Base-by-base conservation (phyloP, 1,140 invertebrate genomes). In the Ephestia elutella region DNA sequence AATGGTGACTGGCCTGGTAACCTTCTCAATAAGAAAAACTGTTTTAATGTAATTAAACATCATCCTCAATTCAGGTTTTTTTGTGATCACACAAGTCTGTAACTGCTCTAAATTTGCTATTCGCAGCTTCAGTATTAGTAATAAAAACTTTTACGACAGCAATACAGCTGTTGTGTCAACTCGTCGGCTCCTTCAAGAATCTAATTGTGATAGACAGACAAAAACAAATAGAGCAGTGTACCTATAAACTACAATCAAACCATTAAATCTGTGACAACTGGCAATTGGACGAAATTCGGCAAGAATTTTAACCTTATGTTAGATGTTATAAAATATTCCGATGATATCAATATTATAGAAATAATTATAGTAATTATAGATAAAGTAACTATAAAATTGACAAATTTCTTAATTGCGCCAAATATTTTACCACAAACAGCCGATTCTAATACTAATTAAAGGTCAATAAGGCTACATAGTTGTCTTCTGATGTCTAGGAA, bases 231-330 rank as follows among this genome's bases (percentile, higher is more conserved):
- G 50, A 53, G 21, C 50, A 53, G 19, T 17, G 50, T 25, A 25
- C 19, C 50, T 25, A 53, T 53, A 53, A 53, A 53, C 50, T n/a
- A 53, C 50, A 53, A 53, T 53, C 17, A 53, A 3, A 21, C 50
- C 50, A 21, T 53, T 21, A 5, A 25, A 53, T 25, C 15, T 5
- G 50, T 53, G 50, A 53, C 50, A 53, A 25, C 15, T 13, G 19
- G 13, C 50, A 53, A 53, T 53, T 53, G 50, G n/a, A 21, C 20
- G 19, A 15, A 38, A n/a, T 53, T 53, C 17, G 50, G 50, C 20
- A 20, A 21, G 1, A 53, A 10, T 50, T 8, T 38, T 44, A 44
- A 44, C 15, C 5, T 44, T 44, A 44, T 44, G 15, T 5, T 13
- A 35, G 32, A 35, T 2, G 32, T 35, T 35, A 11, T 15, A 15